phyloP scores from a whole-genome alignment of 2,113 vertebrate genomes.

The Elephas maximus region DNA sequence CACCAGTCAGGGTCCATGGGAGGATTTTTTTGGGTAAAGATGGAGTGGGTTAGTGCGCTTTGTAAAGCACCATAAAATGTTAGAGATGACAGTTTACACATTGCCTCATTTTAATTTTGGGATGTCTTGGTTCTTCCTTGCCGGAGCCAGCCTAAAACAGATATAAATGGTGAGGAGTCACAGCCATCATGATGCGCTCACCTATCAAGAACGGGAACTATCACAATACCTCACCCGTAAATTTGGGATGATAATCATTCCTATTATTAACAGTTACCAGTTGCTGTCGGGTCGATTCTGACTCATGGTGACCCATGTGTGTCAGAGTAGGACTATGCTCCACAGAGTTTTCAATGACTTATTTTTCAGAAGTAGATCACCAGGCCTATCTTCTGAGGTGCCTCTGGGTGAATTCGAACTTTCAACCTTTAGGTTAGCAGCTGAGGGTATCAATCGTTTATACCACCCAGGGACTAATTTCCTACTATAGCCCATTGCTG shows the following conservation, averaged over 20 bases:
- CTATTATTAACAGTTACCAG: too few species aligned
- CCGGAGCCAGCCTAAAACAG: not conserved
- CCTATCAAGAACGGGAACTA: not conserved
- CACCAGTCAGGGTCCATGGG: not conserved
- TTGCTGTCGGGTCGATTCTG: too few species aligned
- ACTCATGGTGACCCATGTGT: not conserved
- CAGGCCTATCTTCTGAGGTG: not conserved
- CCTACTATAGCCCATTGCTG: not conserved
- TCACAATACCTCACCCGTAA: not conserved
- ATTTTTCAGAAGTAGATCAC: not conserved
- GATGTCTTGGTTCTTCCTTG: not conserved
- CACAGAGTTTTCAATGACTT: not conserved
- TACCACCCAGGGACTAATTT: not conserved
- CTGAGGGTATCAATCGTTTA: not conserved
- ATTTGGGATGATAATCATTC: too few species aligned
- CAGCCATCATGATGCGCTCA: fast-evolving
- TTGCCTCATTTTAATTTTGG: not conserved
- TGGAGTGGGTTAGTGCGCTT: not conserved
- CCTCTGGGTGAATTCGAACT: not conserved
- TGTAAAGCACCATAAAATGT: not conserved
- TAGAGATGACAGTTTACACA: not conserved
- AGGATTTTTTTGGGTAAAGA: not conserved
- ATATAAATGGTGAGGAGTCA: fast-evolving
- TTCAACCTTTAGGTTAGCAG: too few species aligned
- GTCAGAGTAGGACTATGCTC: not conserved